Evolutionary conservation across 2,113 vertebrate species (phyloP).

Genomic region (Plecotus auritus): DNA sequence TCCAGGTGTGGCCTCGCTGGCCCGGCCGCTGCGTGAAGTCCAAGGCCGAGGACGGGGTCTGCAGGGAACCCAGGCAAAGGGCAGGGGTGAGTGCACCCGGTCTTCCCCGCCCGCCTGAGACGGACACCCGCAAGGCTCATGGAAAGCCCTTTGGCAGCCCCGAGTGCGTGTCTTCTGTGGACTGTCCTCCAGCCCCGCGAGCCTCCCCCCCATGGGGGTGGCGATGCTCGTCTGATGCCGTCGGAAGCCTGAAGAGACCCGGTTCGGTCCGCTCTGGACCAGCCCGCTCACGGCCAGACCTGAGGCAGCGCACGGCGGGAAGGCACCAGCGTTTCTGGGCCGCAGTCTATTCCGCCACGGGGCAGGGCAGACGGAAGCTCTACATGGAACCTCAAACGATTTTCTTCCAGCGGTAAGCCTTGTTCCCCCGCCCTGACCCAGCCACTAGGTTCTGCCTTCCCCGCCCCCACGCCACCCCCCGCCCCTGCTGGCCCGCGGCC

Average conservation of each 20-base stretch:
- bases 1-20: not conserved
- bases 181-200: not conserved
- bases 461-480: not conserved
- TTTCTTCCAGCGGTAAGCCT: constrained; percentile 14
- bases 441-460: not conserved
- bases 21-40: not conserved
- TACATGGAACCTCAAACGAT: not conserved
- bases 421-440: not conserved
- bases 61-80: not conserved
- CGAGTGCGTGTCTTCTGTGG: not conserved
- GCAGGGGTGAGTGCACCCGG: not conserved
- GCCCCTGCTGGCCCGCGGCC: not conserved
- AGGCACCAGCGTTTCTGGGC: not conserved
- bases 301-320: not conserved
- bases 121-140: not conserved
- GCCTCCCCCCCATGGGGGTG: not conserved
- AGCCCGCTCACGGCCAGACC: not conserved
- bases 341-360: not conserved
- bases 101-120: not conserved
- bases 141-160: not conserved
- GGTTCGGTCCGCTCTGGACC: not conserved
- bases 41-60: not conserved
- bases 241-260: not conserved
- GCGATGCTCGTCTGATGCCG: not conserved
- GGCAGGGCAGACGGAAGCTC: not conserved